These are phyloP conservation scores for Pegoplata infirma DNA, from an alignment of 2,888 invertebrate species.

Conservation along the genomic window DNA sequence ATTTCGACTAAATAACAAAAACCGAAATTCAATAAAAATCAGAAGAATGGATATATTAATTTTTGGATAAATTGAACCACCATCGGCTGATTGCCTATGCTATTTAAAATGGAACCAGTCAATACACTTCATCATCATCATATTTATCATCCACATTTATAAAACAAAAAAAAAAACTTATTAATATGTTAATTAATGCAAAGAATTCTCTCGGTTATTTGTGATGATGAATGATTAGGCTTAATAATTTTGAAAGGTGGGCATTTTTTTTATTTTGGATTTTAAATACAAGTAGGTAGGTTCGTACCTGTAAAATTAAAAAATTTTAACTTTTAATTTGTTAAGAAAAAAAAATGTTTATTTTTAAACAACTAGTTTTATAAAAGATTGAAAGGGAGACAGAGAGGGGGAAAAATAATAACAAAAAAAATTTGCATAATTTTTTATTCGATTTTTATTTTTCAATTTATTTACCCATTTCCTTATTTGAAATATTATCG, in stretches of 20 bases:
- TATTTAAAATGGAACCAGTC: too few relatives aligned
- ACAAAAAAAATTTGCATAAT: slow-evolving; percentile 16
- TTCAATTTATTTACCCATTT: not conserved
- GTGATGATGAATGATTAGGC: slow-evolving; percentile 47
- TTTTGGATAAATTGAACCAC: too few relatives aligned
- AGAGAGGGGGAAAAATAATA: too few relatives aligned
- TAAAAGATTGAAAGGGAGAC: too few relatives aligned
- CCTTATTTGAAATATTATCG: not conserved
- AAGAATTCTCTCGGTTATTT: slow-evolving; percentile 18
- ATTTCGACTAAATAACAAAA: too few relatives aligned
- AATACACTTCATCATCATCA: slow-evolving; percentile 29
- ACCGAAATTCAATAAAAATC: too few relatives aligned
- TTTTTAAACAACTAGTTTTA: slow-evolving; percentile 23
- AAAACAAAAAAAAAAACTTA: too few relatives aligned
- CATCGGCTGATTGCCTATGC: too few relatives aligned
- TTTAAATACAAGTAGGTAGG: not conserved
- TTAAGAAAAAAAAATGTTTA: slow-evolving; percentile 1
- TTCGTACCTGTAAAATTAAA: too few relatives aligned
- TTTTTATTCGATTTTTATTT: not conserved
- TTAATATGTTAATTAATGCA: slow-evolving; percentile 65
- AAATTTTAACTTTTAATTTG: slow-evolving; percentile 22
- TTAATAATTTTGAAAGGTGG: slow-evolving; percentile 42
- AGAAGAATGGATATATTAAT: too few relatives aligned
- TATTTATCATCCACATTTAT: not conserved
- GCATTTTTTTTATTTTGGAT: not conserved